Conservation (phyloP, 2,888 invertebrate species). For the Melanargia galathea region DNA sequence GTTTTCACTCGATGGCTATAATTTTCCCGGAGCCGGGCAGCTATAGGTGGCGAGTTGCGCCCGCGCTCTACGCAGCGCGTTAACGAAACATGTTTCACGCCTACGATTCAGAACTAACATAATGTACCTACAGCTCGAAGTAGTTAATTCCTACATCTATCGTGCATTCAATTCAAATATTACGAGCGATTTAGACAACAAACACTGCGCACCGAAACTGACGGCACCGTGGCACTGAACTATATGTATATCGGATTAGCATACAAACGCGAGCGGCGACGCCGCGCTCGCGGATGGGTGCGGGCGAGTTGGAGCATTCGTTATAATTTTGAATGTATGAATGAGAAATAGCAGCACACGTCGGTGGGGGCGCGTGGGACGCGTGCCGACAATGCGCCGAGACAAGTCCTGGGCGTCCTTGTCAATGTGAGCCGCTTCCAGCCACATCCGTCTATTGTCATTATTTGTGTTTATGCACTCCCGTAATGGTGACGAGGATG, state of each 20-base stretch:
- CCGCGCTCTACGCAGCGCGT: constrained; percentile 66
- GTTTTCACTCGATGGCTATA: constrained; percentile 67
- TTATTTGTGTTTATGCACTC: constrained; percentile 77
- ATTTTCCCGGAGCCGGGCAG: constrained; percentile 55
- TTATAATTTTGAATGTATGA: constrained; percentile 82
- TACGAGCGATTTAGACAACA: constrained; percentile 79
- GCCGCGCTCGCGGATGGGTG: constrained; percentile 71
- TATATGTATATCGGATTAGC: constrained; percentile 65
- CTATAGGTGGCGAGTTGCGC: constrained; percentile 52
- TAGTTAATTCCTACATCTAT: constrained; percentile 79
- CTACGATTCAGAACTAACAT: constrained; percentile 63
- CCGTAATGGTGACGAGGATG: constrained; percentile 70
- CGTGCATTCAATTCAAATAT: constrained; percentile 81
- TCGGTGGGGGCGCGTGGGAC: constrained; percentile 71
- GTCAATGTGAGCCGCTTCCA: constrained; percentile 82
- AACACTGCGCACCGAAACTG: constrained; percentile 73
- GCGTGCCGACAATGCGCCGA: constrained; percentile 75
- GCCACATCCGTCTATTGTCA: constrained; percentile 81
- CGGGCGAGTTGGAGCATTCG: constrained; percentile 74
- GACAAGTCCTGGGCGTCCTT: constrained; percentile 82
- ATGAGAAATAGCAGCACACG: constrained; percentile 75
- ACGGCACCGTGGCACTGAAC: constrained; percentile 76
- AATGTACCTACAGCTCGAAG: constrained; percentile 66
- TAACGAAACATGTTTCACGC: constrained; percentile 71
- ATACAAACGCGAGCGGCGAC: constrained; percentile 78